Evolutionary conservation across 1,140 invertebrate genomes (phyloP).

Genomic region (Drosophila virilis): DNA sequence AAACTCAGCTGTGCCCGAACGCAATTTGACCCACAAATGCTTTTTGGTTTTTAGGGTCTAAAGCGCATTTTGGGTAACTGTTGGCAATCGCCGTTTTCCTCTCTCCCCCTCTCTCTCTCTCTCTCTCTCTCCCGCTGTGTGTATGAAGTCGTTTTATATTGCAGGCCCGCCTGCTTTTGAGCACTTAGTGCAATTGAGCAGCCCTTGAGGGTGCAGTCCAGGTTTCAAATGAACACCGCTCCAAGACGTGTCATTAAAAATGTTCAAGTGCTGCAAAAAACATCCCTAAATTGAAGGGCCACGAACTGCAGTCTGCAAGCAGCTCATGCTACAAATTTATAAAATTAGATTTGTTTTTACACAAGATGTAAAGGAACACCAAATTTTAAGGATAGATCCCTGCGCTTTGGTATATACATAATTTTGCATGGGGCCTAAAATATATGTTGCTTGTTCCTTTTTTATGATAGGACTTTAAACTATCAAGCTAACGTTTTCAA

Average conservation of each 20-base stretch:
- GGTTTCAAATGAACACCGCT: background rate
- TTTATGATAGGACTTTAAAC: too few relatives aligned
- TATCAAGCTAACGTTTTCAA: too few relatives aligned
- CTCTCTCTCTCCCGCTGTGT: background rate
- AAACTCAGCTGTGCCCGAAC: constrained; percentile 23
- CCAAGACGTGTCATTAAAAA: constrained; percentile 16
- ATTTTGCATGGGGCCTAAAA: too few relatives aligned
- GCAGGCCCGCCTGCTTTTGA: constrained; percentile 13
- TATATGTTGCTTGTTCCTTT: too few relatives aligned
- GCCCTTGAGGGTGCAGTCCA: background rate
- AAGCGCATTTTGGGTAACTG: constrained; percentile 28
- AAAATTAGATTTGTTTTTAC: too few relatives aligned
- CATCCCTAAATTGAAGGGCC: background rate
- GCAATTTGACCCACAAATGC: constrained; percentile 42
- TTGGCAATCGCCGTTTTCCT: constrained; percentile 9
- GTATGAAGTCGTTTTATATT: constrained; percentile 8
- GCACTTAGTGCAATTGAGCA: constrained; percentile 35
- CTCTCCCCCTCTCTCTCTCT: background rate
- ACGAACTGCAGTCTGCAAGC: background rate
- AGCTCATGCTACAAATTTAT: too few relatives aligned
- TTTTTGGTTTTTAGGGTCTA: background rate
- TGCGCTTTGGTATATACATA: too few relatives aligned
- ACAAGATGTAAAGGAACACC: too few relatives aligned
- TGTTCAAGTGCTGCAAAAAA: constrained; percentile 5
- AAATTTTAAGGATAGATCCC: too few relatives aligned